Base-by-base conservation (phyloP, 2,888 invertebrate genomes). In the Tinea pellionella region DNA sequence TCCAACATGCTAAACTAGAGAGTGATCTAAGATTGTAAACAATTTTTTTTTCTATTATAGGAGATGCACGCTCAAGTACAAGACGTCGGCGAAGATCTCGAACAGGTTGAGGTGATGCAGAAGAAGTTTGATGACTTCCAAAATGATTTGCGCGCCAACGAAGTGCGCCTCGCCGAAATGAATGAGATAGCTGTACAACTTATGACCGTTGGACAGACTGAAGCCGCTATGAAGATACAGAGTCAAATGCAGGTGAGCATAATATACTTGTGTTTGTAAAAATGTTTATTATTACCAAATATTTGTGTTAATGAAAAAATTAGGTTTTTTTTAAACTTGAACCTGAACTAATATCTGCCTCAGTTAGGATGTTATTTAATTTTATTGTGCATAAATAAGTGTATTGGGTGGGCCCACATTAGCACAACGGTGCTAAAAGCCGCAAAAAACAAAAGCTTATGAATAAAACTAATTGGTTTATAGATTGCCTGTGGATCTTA, bases 51-150 rank as follows among this genome's bases (percentile, higher is more conserved):
- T n/a, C n/a, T n/a, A n/a, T n/a, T 4, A 47, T 16, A 92, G 91
- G 98, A 99, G 79, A 97, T 96, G 88, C 96, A 97, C 78, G 98
- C 98, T 1, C 95, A 97, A 77, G 96, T 97, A 32, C 96, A 97
- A 71, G 98, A 98, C 78, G 97, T 98, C 0, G 98, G 98, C 61
- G 97, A 98, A 73, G 99, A 99, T 85, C 89, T 99, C 68, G 99
- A 99, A 80, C 98, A 99, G 75, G 99, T 99, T 51, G 99, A 99
- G 87, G 98, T 98, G 60, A 92, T 98, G 90, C 99, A 99, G 88
- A 98, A 99, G 94, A 98, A 98, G 87, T 99, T 99, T 85, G 98
- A 99, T 78, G 99, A 99, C 87, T 99, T 99, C 92, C 96, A 97
- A 81, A 95, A 96, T 67, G 98, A 98, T 74, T 86, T 99, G 69